Evolutionary conservation across 1,140 invertebrate species (phyloP), one percentile per base, ranked within the genome.

Genomic region (Asobara japonica): DNA sequence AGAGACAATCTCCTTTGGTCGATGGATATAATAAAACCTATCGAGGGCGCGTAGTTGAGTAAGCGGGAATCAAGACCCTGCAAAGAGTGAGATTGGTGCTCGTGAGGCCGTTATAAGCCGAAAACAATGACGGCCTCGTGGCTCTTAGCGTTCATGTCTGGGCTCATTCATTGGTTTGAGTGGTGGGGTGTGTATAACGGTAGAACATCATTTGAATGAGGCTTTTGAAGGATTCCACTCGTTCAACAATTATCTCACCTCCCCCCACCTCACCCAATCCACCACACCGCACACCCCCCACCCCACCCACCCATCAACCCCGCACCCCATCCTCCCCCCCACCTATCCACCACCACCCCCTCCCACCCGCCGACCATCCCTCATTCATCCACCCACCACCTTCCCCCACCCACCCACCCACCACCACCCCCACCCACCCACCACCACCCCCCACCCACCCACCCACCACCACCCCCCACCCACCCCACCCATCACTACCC

Each of bases 21-120:
- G 45, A 11, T 41, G 18, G 20, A 33, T 65, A 73, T 51, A 70
- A 75, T 75, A 72, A 75, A 73, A 72, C 64, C 38, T 41, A 75
- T 73, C n/a, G 48, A 70, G 36, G 64, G 70, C 61, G 66, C 20
- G 66, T 71, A 72, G 66, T 72, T 56, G 27, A 66, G 25, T 75
- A 75, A 75, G 62, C 74, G 18, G 48, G 70, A 75, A 75, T 75
- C 64, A 75, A 75, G 74, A 75, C 66, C 61, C 66, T 62, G 62
- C 41, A 29, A 27, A 62, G 51, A 56, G 66, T n/a, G n/a, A 61
- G 64, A 72, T 71, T 45, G 31, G 45, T 75, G 70, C 56, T 75
- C 70, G 61, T 27, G 41, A 33, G 22, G 13, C 67, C 67, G 67
- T 73, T 73, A 73, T 75, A 75, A 75, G 74, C 74, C 29, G 67